phyloP scores from a whole-genome alignment of 2,797 vertebrate species.

The Chanos chanos region DNA sequence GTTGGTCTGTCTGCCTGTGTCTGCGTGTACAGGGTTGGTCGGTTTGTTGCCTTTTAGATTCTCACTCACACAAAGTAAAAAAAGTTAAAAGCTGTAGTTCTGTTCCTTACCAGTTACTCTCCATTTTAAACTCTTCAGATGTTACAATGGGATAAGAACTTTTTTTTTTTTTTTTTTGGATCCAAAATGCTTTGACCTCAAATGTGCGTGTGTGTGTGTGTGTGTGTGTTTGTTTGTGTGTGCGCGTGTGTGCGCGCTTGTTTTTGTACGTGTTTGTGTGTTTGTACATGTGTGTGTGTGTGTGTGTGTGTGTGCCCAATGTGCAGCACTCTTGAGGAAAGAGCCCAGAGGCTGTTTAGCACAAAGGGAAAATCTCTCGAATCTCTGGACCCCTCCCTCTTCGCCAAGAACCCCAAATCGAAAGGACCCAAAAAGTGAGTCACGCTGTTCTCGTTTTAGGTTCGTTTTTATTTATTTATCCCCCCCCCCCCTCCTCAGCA shows the following conservation, averaged over 20 bases:
- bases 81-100: background rate
- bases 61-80: background rate
- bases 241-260: too few relatives aligned
- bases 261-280: too few relatives aligned
- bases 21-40: background rate
- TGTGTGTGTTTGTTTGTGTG: constrained; percentile 46
- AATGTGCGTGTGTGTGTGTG: too few relatives aligned
- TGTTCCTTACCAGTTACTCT: too few relatives aligned
- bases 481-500: too few relatives aligned
- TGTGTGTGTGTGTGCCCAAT: background rate
- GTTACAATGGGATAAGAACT: too few relatives aligned
- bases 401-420: constrained; percentile 96
- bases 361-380: constrained; percentile 97
- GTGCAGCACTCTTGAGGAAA: constrained; percentile 89
- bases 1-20: background rate
- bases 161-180: too few relatives aligned
- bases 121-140: too few relatives aligned
- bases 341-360: constrained; percentile 93
- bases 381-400: constrained; percentile 88
- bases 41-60: background rate
- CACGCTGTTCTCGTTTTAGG: background rate
- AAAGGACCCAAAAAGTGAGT: constrained; percentile 93
- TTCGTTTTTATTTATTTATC: too few relatives aligned
- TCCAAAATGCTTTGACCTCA: too few relatives aligned
- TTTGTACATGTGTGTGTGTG: background rate